Base-by-base conservation (phyloP, 2,888 invertebrate genomes). In the Drosophila emarginata region DNA sequence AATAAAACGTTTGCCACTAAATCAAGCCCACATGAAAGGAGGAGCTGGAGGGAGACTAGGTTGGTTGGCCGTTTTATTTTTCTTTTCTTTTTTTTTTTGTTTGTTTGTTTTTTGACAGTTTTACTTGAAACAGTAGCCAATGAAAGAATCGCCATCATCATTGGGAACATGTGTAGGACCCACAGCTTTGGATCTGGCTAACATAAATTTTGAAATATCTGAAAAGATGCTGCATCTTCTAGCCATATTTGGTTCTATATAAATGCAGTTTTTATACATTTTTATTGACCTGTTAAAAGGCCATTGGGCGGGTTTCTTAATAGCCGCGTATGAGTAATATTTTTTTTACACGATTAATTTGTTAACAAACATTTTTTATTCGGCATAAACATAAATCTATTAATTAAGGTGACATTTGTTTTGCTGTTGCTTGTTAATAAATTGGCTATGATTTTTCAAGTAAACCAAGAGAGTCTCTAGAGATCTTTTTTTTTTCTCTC, bases 331-430 rank as follows among this genome's bases (percentile, higher is more conserved):
- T 81, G 84, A 84, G 84, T 84, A 81, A 84, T 84, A 70, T 39
- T 45, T 45, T 21, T 45, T 79, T 88, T 86, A 85, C 88, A 90
- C 90, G 87, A 90, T 91, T 90, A 89, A 89, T 89, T 90, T 88
- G 89, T 89, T 90, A 90, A 74, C 90, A 91, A 90, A 89, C 87
- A 64, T 60, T 65, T 52, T 72, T 50, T 89, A 89, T 87, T 80
- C 74, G 72, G 77, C 88, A 65, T 83, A 84, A 88, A 88, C 83
- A 88, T 89, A 90, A 89, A 89, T 90, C 90, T 90, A 90, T 90
- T 90, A 90, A 90, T 91, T 89, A 89, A 88, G 84, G 83, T 84
- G 84, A 89, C 88, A 70, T 65, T 78, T 81, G 85, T 81, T 72
- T 81, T 65, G 71, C 64, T 65, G 71, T 65, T 59, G 60, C 59